Percentiles rank a stretch among this genome's conserved stretches.
phyloP scores from a whole-genome alignment of 2,113 vertebrate species.

The Platysternon megacephalum region DNA sequence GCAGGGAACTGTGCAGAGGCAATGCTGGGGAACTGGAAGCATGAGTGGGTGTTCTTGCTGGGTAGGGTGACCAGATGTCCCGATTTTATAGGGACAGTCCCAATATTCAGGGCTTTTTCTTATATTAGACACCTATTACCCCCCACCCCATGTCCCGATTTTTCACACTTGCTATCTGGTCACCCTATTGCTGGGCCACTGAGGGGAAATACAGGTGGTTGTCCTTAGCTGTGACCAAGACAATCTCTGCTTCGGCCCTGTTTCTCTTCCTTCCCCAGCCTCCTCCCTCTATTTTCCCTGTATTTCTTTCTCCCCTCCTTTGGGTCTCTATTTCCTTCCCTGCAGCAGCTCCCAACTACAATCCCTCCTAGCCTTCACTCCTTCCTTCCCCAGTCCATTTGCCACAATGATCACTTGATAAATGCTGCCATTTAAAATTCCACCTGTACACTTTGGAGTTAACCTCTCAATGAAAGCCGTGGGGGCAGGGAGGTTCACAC shows the following conservation, averaged over 20 bases:
- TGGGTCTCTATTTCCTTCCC: neutral
- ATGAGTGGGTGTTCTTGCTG: too few relatives aligned
- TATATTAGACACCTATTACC: too few relatives aligned
- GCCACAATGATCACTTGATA: neutral
- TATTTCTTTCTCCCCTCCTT: neutral
- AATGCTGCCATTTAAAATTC: neutral
- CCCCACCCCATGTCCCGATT: too few relatives aligned
- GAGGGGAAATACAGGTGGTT: neutral
- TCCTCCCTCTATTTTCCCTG: neutral
- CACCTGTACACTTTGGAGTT: neutral
- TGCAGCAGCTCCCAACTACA: neutral
- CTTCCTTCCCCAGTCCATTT: neutral
- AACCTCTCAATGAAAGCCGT: fast-evolving
- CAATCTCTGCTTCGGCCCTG: neutral
- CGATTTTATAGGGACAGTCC: too few relatives aligned
- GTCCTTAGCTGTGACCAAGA: neutral
- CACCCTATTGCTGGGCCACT: neutral
- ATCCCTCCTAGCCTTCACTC: neutral
- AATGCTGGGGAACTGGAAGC: too few relatives aligned
- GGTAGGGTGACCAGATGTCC: too few relatives aligned
- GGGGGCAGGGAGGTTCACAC: fast-evolving
- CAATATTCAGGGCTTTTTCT: too few relatives aligned
- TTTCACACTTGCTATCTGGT: too few relatives aligned
- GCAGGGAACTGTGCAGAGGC: neutral
- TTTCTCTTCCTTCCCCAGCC: neutral